Percentiles rank a stretch among this genome's conserved stretches.
phyloP scores from a whole-genome alignment of 2,888 invertebrate genomes.

The Epiblema foenella region DNA sequence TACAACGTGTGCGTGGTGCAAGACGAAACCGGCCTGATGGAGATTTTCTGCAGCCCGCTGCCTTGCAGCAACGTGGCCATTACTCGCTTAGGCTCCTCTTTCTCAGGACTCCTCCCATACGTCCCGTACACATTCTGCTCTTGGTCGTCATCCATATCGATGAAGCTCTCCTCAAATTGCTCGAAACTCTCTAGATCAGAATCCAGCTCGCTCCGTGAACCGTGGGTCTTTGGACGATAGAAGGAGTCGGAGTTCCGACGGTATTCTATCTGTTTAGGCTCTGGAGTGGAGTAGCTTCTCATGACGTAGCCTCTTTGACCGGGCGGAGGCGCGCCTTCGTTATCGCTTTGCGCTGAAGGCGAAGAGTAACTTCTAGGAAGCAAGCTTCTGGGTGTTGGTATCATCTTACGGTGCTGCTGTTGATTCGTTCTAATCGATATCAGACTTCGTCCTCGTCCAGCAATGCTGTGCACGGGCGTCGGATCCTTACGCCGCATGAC shows the following conservation, averaged over 20 bases:
- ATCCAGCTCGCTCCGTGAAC: conserved; percentile 73
- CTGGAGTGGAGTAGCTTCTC: conserved; percentile 76
- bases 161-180: conserved; percentile 73
- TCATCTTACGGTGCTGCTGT: conserved; percentile 70
- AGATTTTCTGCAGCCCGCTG: conserved; percentile 75
- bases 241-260: conserved; percentile 72
- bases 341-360: conserved; percentile 67
- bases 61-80: conserved; percentile 74
- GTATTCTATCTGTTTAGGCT: conserved; percentile 67
- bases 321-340: conserved; percentile 53
- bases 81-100: conserved; percentile 71
- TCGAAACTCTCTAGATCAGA: conserved; percentile 78
- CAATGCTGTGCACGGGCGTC: conserved; percentile 54
- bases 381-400: conserved; percentile 60
- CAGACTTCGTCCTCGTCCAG: conserved; percentile 69
- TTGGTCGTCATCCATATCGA: conserved; percentile 78
- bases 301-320: conserved; percentile 63
- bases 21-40: conserved; percentile 68
- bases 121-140: conserved; percentile 64
- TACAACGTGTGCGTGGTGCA: conserved; percentile 63
- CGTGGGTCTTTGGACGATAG: conserved; percentile 68
- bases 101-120: conserved; percentile 66
- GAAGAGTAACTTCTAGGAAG: conserved; percentile 77
- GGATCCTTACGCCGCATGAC: conserved; percentile 74
- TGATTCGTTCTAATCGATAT: conserved; percentile 74